Evolutionary conservation across 1,140 invertebrate species (phyloP), one percentile per base, ranked within the genome.

Genomic region (Drosophila novamexicana): DNA sequence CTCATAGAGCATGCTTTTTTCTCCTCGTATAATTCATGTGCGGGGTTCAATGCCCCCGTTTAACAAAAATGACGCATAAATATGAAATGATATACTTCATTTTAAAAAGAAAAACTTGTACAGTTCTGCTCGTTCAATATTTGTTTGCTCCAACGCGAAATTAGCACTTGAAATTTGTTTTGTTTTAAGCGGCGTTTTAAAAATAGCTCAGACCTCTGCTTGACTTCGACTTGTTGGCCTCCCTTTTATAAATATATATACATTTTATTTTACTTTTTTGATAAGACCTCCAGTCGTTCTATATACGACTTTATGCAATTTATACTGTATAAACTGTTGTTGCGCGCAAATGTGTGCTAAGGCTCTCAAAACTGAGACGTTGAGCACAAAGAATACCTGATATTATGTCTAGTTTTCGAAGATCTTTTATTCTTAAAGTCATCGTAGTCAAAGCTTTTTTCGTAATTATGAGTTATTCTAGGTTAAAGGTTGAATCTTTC

Each of bases 191-290:
- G 62, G 34, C 71, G 61, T 45, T 81, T 72, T 79, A 84, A 47
- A 85, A 84, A 84, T 84, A 84, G 77, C 77, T 12, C 34, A 81
- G 82, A 81, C 78, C 73, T 84, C 68, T 77, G 70, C 69, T 56
- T 77, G 81, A 84, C 75, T 78, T 75, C 59, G 59, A 69, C 72
- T 76, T 65, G 29, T 62, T 81, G 64, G 45, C 42, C 49, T 57
- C 7, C 39, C 32, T 37, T 44, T n/a, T 22, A 39, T 32, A 10
- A 29, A 16, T 47, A 22, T 22, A 22, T 22, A 22, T 18, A 18
- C 2, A 0, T 18, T 54, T 54, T 52, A 16, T 50, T 50, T 6
- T 36, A n/a, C 12, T 10, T 64, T 57, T 64, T 40, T 65, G 81
- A 84, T 84, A 84, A 84, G 76, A 50, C 42, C 49, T n/a, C 42